phyloP scores from a whole-genome alignment of 2,113 vertebrate genomes.

The Limanda limanda region DNA sequence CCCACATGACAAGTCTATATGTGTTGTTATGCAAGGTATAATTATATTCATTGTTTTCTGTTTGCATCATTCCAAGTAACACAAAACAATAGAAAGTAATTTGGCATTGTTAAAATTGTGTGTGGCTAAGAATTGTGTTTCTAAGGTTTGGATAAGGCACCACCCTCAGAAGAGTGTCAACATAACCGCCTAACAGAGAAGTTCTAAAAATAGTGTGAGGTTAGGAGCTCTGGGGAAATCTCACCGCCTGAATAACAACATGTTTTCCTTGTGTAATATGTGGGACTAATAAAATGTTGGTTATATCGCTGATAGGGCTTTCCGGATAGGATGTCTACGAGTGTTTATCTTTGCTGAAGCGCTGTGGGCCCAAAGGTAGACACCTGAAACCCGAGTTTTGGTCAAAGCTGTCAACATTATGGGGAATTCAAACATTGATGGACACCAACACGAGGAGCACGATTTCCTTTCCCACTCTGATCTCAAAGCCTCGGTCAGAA shows the following conservation, averaged over 20 bases:
- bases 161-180: constrained; percentile 72
- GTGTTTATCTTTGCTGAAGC: constrained; percentile 9
- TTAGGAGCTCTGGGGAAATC: constrained; percentile 72
- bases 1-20: neutral
- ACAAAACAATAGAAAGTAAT: constrained; percentile 34
- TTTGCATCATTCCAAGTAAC: neutral
- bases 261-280: constrained; percentile 71
- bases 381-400: constrained; percentile 13
- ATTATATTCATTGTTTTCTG: constrained; percentile 1
- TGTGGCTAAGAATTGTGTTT: constrained; percentile 48
- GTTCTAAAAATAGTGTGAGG: constrained; percentile 81
- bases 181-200: constrained; percentile 66
- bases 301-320: constrained; percentile 39
- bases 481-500: constrained; percentile 25
- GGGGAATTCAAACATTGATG: constrained; percentile 20
- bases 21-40: neutral
- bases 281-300: constrained; percentile 44
- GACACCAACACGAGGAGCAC: neutral
- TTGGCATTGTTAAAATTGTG: constrained; percentile 31
- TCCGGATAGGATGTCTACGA: constrained; percentile 18
- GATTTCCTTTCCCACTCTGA: constrained; percentile 17
- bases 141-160: constrained; percentile 69
- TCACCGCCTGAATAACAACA: constrained; percentile 75
- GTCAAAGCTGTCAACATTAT: constrained; percentile 21
- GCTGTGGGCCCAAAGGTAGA: neutral